phyloP scores from a whole-genome alignment of 1,140 invertebrate species.

The Anastrepha ludens region DNA sequence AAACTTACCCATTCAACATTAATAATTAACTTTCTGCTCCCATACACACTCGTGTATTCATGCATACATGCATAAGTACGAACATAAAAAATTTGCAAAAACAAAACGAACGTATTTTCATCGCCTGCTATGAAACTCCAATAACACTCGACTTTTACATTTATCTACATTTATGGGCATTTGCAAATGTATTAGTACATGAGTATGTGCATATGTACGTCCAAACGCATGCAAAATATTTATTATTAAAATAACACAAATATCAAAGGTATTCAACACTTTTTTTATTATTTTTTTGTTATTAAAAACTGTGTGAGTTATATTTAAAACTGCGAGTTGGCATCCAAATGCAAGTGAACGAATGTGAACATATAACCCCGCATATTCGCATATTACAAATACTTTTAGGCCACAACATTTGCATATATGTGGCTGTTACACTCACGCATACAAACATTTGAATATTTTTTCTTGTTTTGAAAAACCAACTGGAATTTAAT shows the following conservation, averaged over 20 bases:
- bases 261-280: not conserved
- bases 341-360: not conserved
- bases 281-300: too few relatives aligned
- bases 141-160: not conserved
- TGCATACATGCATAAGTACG: too few relatives aligned
- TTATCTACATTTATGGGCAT: too few relatives aligned
- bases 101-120: not conserved
- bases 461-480: not conserved
- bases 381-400: not conserved
- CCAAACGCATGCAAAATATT: not conserved
- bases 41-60: too few relatives aligned
- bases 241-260: conserved; percentile 30
- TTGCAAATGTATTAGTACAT: not conserved
- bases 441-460: not conserved
- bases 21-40: too few relatives aligned
- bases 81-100: not conserved
- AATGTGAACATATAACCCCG: not conserved
- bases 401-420: not conserved
- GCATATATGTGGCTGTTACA: not conserved
- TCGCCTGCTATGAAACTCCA: not conserved
- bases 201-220: not conserved
- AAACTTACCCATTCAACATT: too few relatives aligned
- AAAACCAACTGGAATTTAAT: conserved; percentile 14
- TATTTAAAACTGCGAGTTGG: not conserved
- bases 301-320: too few relatives aligned